These are phyloP conservation scores for Apotomis capreana DNA, from an alignment of 2,888 invertebrate species.

Conservation along the genomic window DNA sequence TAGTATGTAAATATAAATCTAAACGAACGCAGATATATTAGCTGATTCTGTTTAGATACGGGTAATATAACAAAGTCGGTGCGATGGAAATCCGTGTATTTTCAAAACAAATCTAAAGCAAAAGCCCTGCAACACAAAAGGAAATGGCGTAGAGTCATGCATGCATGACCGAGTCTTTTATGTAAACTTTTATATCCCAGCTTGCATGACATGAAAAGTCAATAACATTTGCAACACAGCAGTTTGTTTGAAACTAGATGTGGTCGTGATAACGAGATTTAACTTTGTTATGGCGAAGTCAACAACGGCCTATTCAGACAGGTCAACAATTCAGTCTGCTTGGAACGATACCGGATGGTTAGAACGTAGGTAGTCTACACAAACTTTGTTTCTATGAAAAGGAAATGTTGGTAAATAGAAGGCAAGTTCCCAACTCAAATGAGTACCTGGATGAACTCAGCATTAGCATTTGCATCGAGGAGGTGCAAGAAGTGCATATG, in stretches of 20 bases:
- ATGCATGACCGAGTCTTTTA: constrained; percentile 62
- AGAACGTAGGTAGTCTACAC: too few species aligned
- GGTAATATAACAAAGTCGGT: neutral
- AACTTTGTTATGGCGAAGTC: neutral
- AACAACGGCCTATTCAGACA: too few species aligned
- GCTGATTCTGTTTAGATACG: constrained; percentile 10
- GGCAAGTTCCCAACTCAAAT: too few species aligned
- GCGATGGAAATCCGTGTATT: constrained; percentile 45
- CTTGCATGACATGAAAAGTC: constrained; percentile 43
- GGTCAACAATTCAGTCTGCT: neutral
- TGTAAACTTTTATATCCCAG: constrained; percentile 54
- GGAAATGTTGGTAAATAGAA: too few species aligned
- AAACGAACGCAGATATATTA: neutral
- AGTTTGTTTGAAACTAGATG: constrained; percentile 24
- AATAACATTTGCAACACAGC: constrained; percentile 21
- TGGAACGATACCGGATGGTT: too few species aligned
- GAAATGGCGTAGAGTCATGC: constrained; percentile 56
- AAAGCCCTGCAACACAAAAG: constrained; percentile 46
- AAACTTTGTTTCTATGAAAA: too few species aligned
- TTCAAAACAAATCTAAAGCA: constrained; percentile 55
- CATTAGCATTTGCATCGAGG: too few species aligned
- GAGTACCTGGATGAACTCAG: too few species aligned
- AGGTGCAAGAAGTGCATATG: too few species aligned
- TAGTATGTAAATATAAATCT: neutral
- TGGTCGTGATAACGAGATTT: constrained; percentile 21